A percentile compares a stretch with the other conserved stretches of the same genome.
Evolutionary conservation across 2,797 vertebrate genomes (phyloP).

Genomic region (Anguilla anguilla): DNA sequence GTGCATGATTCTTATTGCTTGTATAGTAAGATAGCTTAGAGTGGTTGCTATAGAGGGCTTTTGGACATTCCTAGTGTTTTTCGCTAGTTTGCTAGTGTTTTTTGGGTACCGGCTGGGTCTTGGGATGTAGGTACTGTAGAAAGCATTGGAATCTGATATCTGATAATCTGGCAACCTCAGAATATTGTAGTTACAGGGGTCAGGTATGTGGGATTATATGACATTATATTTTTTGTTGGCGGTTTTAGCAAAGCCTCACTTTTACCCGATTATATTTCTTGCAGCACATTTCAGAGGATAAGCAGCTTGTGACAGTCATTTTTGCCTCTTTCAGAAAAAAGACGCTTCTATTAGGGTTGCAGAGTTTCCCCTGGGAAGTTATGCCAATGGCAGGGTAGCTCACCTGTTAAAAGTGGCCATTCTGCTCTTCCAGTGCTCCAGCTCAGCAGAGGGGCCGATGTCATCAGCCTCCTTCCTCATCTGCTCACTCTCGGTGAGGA

Average conservation of each 20-base stretch:
- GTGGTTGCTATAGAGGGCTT: too few relatives aligned
- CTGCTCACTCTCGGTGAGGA: slow-evolving; percentile 78
- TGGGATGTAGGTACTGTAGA: too few relatives aligned
- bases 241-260: background rate
- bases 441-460: slow-evolving; percentile 76
- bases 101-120: too few relatives aligned
- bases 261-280: background rate
- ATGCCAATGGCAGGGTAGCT: background rate
- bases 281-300: background rate
- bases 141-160: too few relatives aligned
- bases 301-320: background rate
- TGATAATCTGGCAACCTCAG: too few relatives aligned
- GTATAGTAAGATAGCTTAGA: too few relatives aligned
- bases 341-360: background rate
- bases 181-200: too few relatives aligned
- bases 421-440: slow-evolving; percentile 81
- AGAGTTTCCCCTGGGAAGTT: background rate
- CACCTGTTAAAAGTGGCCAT: slow-evolving; percentile 80
- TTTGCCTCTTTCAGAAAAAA: background rate
- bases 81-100: too few relatives aligned
- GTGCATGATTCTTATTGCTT: too few relatives aligned
- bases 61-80: too few relatives aligned
- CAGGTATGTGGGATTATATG: too few relatives aligned
- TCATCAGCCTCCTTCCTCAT: slow-evolving; percentile 81
- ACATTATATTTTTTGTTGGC: too few relatives aligned